phyloP scores from a whole-genome alignment of 1,140 invertebrate species.

The Zaprionus camerounensis region DNA sequence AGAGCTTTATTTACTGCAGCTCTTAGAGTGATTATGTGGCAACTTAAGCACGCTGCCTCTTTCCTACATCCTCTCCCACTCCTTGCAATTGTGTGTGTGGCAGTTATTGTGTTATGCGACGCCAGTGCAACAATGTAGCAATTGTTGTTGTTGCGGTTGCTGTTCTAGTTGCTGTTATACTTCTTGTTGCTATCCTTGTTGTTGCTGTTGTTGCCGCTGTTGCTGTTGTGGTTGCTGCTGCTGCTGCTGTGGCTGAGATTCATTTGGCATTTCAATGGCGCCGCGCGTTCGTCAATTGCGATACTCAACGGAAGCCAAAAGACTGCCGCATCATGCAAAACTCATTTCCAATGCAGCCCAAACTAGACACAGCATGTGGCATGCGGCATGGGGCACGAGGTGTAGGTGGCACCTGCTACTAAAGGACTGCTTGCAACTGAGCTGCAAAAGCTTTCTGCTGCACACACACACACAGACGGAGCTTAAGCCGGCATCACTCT shows the following conservation, averaged over 20 bases:
- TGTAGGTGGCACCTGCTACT: conserved; percentile 6
- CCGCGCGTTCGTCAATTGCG: conserved; percentile 23
- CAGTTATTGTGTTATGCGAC: conserved; percentile 3
- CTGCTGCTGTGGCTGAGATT: conserved; percentile 34
- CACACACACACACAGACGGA: not conserved
- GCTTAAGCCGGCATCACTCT: not conserved
- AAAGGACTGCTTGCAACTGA: conserved; percentile 1
- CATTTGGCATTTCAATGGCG: conserved; percentile 49
- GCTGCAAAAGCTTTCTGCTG: not conserved
- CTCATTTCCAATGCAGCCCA: conserved; percentile 41
- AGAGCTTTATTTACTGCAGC: not conserved
- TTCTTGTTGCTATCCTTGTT: conserved; percentile 1
- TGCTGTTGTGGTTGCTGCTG: not conserved
- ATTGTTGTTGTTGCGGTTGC: not conserved
- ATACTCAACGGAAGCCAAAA: conserved; percentile 29
- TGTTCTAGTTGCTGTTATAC: not conserved
- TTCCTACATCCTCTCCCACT: not conserved
- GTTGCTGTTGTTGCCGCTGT: not conserved
- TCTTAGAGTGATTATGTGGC: not conserved
- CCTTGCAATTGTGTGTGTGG: not conserved
- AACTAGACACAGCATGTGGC: conserved; percentile 4
- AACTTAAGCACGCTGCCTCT: not conserved
- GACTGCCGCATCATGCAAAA: conserved; percentile 35
- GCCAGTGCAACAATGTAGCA: not conserved
- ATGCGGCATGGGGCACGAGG: conserved; percentile 4